Conservation (phyloP, 2,113 vertebrate species). For the Hemichromis elongatus region DNA sequence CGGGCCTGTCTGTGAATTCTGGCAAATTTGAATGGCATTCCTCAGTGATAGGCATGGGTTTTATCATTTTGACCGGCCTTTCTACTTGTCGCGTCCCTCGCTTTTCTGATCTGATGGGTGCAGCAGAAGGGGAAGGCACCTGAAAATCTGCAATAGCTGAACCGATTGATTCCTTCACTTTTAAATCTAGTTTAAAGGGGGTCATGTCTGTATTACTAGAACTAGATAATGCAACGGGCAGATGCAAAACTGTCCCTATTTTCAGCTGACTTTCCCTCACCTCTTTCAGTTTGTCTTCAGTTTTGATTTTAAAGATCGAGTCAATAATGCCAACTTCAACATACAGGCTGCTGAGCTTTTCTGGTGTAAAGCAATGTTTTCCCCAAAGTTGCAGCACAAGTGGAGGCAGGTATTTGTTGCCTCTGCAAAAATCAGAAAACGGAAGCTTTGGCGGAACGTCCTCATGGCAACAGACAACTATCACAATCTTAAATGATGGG, state of each 20-base stretch:
- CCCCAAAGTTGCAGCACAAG: constrained; percentile 93
- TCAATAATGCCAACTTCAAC: constrained; percentile 74
- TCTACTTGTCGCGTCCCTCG: constrained; percentile 55
- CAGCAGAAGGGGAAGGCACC: constrained; percentile 78
- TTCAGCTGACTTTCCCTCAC: constrained; percentile 80
- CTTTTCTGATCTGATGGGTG: constrained; percentile 78
- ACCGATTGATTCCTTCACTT: constrained; percentile 69
- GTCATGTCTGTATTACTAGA: constrained; percentile 69
- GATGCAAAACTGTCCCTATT: constrained; percentile 76
- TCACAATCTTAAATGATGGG: constrained; percentile 85
- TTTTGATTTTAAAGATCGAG: constrained; percentile 80
- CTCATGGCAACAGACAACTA: constrained; percentile 84
- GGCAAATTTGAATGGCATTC: constrained; percentile 70
- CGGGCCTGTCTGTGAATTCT: constrained; percentile 77
- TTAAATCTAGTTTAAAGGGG: constrained; percentile 79
- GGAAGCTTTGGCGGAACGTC: constrained; percentile 85
- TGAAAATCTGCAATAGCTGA: constrained; percentile 73
- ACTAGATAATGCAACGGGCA: constrained; percentile 76
- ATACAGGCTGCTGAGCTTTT: constrained; percentile 77
- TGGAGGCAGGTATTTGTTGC: constrained; percentile 79
- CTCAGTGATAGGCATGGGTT: constrained; percentile 68
- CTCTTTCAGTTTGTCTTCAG: constrained; percentile 74
- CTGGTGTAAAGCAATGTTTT: constrained; percentile 80
- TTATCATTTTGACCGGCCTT: constrained; percentile 65
- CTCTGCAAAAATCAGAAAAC: constrained; percentile 79